phyloP scores from a whole-genome alignment of 92 coral and sea anemone species.

The Epizoanthus ramosus region DNA sequence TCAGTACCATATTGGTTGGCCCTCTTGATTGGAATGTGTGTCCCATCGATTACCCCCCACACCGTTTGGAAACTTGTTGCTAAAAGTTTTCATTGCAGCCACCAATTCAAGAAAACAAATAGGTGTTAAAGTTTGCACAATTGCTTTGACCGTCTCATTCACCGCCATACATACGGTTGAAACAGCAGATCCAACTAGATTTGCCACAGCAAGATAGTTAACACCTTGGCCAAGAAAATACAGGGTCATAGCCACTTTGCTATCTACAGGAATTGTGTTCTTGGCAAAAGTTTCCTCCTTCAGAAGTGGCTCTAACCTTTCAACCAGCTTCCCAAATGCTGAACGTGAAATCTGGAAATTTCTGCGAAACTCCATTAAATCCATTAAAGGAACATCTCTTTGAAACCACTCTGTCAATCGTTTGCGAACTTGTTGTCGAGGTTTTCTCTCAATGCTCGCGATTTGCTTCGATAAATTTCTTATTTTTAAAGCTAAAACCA shows the following conservation, averaged over 20 bases:
- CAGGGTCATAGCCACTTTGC: conserved; percentile 39
- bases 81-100: conserved; percentile 36
- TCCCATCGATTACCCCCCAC: conserved; percentile 56
- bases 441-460: conserved; percentile 12
- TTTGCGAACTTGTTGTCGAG: conserved; percentile 3
- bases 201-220: conserved; percentile 50
- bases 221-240: conserved; percentile 55
- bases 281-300: conserved; percentile 51
- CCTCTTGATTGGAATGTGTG: conserved; percentile 30
- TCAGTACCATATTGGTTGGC: conserved; percentile 45
- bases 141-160: conserved; percentile 35
- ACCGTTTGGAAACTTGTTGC: conserved; percentile 39
- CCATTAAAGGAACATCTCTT: conserved; percentile 38
- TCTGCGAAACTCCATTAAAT: conserved; percentile 24
- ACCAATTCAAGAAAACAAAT: conserved; percentile 44
- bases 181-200: conserved; percentile 54
- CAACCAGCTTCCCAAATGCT: conserved; percentile 38
- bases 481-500: not conserved
- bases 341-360: conserved; percentile 48
- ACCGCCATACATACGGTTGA: conserved; percentile 34
- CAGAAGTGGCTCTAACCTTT: conserved; percentile 19
- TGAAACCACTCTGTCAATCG: conserved; percentile 52
- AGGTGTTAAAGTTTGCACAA: conserved; percentile 17
- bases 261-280: conserved; percentile 42
- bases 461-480: not conserved